Evolutionary conservation across 1,140 invertebrate genomes (phyloP).

Genomic region (Heliconius hewitsoni): DNA sequence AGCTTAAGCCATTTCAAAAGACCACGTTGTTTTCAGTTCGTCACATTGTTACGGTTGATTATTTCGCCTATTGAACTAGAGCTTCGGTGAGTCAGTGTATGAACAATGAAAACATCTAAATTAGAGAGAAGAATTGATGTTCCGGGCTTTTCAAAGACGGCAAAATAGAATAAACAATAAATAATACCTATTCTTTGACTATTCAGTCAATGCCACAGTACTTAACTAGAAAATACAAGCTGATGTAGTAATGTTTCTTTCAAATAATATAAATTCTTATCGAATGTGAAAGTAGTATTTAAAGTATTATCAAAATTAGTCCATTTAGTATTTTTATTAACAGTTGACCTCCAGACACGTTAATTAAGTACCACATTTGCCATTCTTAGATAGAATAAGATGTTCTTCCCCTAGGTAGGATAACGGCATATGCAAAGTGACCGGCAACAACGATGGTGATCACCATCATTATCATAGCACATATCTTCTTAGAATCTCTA

Average conservation of each 20-base stretch:
- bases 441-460: no score
- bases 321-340: no score
- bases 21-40: neutral
- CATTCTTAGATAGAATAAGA: no score
- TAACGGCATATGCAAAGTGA: no score
- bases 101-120: constrained; percentile 13
- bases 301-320: no score
- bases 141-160: neutral
- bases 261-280: neutral
- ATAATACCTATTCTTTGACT: neutral
- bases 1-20: neutral
- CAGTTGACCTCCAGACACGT: no score
- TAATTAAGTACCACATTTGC: no score
- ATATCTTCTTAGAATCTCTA: no score
- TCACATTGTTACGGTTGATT: constrained; percentile 7
- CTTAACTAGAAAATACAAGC: neutral
- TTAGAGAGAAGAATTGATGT: constrained; percentile 14
- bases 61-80: neutral
- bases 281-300: no score
- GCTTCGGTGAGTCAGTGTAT: constrained; percentile 3
- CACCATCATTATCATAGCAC: no score
- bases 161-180: constrained; percentile 5
- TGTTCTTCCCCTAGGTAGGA: no score
- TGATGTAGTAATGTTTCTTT: neutral
- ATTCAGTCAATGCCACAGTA: neutral